These are phyloP conservation scores for Clarias pachynema DNA, from an alignment of 2,797 vertebrate species.

Conservation along the genomic window DNA sequence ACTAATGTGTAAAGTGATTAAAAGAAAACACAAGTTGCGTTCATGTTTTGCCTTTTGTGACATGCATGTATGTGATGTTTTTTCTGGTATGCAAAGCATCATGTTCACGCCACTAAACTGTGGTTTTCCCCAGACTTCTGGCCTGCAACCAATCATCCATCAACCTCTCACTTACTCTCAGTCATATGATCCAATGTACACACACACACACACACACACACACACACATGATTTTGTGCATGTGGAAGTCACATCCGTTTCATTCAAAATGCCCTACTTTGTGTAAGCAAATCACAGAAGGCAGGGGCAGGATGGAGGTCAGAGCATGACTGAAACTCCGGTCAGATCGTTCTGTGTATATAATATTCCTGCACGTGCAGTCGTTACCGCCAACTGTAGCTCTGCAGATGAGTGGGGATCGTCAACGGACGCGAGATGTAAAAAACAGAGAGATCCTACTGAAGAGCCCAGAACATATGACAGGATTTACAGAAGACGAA, in stretches of 20 bases:
- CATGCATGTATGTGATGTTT: slow-evolving; percentile 20
- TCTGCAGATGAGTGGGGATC: slow-evolving; percentile 13
- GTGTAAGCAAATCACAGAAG: slow-evolving; percentile 51
- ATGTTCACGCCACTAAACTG: slow-evolving; percentile 22
- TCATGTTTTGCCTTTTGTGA: slow-evolving; percentile 9
- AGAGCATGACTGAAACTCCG: slow-evolving; percentile 20
- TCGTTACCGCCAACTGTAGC: slow-evolving; percentile 5
- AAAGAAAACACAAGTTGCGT: slow-evolving; percentile 4
- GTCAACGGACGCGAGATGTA: not conserved
- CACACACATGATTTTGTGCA: slow-evolving; percentile 22
- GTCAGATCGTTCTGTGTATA: slow-evolving; percentile 1
- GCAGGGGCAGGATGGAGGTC: slow-evolving; percentile 40
- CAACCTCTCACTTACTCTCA: slow-evolving; percentile 26
- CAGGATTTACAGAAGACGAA: slow-evolving; percentile 19
- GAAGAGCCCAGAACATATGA: slow-evolving; percentile 26
- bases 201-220: slow-evolving; percentile 18
- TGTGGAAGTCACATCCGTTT: slow-evolving; percentile 49
- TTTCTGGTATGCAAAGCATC: slow-evolving; percentile 36
- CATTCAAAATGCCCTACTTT: slow-evolving; percentile 62
- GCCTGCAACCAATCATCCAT: slow-evolving; percentile 14
- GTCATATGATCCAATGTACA: slow-evolving; percentile 42
- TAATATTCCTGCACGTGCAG: slow-evolving; percentile 33
- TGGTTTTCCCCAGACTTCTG: slow-evolving; percentile 26
- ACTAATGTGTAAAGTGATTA: not conserved
- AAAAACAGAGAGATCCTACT: not conserved